Evolutionary conservation across 2,797 vertebrate species (phyloP), one percentile per base, ranked within the genome.

Genomic region (Selene dorsalis): DNA sequence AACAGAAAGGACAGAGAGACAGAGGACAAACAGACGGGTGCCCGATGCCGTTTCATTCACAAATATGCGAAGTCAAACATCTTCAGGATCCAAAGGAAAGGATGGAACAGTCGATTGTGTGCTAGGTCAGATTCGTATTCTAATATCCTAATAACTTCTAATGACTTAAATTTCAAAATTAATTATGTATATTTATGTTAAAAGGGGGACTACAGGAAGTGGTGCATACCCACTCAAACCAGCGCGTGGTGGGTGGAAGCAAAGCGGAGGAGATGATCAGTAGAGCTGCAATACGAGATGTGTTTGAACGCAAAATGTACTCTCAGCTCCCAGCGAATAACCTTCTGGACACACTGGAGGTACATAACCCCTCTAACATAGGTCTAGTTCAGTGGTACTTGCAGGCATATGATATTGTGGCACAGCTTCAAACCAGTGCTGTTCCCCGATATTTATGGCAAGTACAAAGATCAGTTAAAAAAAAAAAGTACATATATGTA

Each of bases 321-420:
- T 97, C 97, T 3, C 98, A 99, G 89, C 92, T 98, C 24, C 97
- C 96, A 55, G 98, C 98, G 86, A 99, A 99, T 88, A 63, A 95
- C 50, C 83, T 96, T 10, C 73, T 94, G 35, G 93, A 88, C 58
- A 89, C 62, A 72, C 76, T 90, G 69, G 94, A 97, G 97, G 98
- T 98, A 95, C 18, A 30, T 95, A 92, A 93, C 1, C 3, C 6
- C 20, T 1, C n/a, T 63, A 9, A 63, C 41, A 5, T 8, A n/a
- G 16, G 9, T 60, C 30, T 59, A 26, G 6, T 59, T 30, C 26
- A 80, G 39, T 62, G 10, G 55, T 39, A 30, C 62, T 10, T 75
- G 63, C 6, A 41, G 59, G 45, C 0, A 26, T 24, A 43, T 10
- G 30, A 50, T 48, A 61, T 6, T 32, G 24, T 35, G 0, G 10